phyloP scores from a whole-genome alignment of 2,113 vertebrate genomes.

The Cichladusa arquata region DNA sequence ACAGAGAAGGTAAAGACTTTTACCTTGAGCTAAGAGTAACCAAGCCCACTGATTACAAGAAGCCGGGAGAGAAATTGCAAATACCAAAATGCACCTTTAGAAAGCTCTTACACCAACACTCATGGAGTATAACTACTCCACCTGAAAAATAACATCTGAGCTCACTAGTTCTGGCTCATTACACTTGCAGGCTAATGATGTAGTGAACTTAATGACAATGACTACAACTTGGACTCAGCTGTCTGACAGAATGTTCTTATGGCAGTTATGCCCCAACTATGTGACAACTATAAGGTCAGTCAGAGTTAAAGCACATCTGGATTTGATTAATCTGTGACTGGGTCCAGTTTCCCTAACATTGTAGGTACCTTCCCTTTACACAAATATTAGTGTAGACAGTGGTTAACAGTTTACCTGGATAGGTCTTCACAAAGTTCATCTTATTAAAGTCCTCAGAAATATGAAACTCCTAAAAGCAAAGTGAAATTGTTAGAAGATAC shows the following conservation, averaged over 20 bases:
- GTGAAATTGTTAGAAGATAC: not conserved
- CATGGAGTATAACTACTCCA: not conserved
- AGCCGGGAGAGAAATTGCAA: not conserved
- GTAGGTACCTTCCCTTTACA: not conserved
- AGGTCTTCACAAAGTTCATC: slow-evolving; percentile 97
- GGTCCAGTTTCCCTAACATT: not conserved
- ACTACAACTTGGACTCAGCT: not conserved
- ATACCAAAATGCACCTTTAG: not conserved
- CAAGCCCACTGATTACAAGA: not conserved
- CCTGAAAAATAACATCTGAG: not conserved
- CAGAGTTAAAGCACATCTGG: not conserved
- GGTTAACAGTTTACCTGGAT: slow-evolving; percentile 84
- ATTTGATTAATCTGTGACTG: not conserved
- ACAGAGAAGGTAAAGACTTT: not conserved
- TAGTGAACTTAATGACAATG: not conserved
- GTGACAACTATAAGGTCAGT: not conserved
- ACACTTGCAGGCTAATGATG: not conserved
- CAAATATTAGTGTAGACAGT: not conserved
- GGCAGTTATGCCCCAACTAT: not conserved
- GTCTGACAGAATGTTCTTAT: not conserved
- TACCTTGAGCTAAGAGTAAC: not conserved
- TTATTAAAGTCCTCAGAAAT: slow-evolving; percentile 99
- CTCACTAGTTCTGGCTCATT: not conserved
- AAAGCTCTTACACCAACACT: not conserved
- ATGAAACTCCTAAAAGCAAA: slow-evolving; percentile 87